Conservation (phyloP, 1,140 invertebrate genomes). For the Drosophila leontia region DNA sequence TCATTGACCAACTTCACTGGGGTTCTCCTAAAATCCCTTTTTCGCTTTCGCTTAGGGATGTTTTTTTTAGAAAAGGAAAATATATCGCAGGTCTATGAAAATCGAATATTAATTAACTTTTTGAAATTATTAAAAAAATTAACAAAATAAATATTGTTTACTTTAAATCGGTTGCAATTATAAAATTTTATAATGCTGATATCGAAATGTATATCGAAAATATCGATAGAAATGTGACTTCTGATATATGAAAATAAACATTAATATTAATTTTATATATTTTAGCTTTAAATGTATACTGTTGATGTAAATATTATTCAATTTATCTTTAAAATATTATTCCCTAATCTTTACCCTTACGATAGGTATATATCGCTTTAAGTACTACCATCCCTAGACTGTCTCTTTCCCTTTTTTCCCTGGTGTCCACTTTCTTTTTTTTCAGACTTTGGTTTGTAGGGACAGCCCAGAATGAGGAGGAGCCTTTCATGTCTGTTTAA, state of each 20-base stretch:
- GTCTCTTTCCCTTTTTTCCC: conserved; percentile 28
- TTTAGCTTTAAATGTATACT: accelerated
- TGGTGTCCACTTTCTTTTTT: conserved; percentile 50
- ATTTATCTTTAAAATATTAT: neutral
- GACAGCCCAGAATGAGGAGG: conserved; percentile 18
- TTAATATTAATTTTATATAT: too few species aligned
- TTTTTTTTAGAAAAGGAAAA: neutral
- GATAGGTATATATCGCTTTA: neutral
- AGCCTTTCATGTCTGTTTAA: conserved; percentile 65
- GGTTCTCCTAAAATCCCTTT: conserved; percentile 7
- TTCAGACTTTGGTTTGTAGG: conserved; percentile 34
- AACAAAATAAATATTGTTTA: neutral
- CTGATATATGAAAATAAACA: neutral
- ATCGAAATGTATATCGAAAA: neutral
- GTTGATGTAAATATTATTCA: neutral
- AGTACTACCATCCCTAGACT: neutral
- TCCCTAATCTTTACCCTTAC: neutral
- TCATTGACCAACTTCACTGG: conserved; percentile 57
- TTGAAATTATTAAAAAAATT: neutral
- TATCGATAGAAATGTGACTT: neutral
- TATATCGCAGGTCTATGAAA: neutral
- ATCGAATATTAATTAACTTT: neutral
- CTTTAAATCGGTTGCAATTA: too few species aligned
- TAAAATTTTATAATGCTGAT: neutral
- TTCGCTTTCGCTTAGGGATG: conserved; percentile 2